Evolutionary conservation across 2,888 invertebrate species (phyloP).

Genomic region (Halictus ligatus): DNA sequence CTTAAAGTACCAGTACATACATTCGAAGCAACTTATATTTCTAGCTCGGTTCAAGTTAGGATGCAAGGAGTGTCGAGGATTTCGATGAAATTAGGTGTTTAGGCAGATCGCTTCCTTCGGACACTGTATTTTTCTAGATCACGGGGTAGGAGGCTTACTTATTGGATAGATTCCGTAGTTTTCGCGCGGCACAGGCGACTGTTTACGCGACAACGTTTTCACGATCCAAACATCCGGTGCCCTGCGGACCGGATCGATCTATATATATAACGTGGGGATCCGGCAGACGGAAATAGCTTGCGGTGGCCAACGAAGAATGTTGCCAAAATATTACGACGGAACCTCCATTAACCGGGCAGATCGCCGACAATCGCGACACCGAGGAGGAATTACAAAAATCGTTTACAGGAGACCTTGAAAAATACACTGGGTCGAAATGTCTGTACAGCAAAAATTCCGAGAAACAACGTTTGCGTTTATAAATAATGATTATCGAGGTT

Average conservation of each 20-base stretch:
- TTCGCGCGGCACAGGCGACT: conserved; percentile 5
- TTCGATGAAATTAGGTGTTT: neutral
- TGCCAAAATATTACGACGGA: neutral
- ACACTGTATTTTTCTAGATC: neutral
- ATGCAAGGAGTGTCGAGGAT: neutral
- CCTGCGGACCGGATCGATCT: conserved; percentile 36
- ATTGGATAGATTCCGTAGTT: neutral
- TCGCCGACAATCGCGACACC: neutral
- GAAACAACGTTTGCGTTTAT: too few relatives aligned
- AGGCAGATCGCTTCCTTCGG: neutral
- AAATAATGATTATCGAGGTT: too few relatives aligned
- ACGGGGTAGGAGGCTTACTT: neutral
- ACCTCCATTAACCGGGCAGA: neutral
- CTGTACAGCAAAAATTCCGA: too few relatives aligned
- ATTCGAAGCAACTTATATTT: too few relatives aligned
- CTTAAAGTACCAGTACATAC: too few relatives aligned
- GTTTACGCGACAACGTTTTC: conserved; percentile 56
- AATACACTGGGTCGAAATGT: neutral
- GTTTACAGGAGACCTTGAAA: neutral
- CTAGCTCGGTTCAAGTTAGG: too few relatives aligned
- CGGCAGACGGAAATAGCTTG: conserved; percentile 46
- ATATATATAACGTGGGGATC: conserved; percentile 47
- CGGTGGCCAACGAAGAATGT: conserved; percentile 39
- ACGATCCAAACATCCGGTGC: conserved; percentile 62
- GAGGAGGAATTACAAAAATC: neutral